phyloP scores from a whole-genome alignment of 2,888 invertebrate genomes.

The Teleiodes luculella region DNA sequence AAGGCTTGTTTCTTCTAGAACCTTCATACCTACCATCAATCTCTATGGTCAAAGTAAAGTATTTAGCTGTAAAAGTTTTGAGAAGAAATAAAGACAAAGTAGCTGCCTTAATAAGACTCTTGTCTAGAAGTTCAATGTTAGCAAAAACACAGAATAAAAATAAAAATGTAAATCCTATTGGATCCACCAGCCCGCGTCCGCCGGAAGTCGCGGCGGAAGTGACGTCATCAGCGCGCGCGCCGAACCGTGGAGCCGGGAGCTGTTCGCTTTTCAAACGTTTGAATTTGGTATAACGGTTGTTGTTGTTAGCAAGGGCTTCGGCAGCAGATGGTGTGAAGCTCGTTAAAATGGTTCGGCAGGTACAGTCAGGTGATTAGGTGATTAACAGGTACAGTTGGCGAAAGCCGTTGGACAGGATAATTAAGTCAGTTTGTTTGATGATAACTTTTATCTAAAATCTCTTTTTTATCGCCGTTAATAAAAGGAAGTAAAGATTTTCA shows the following conservation, averaged over 20 bases:
- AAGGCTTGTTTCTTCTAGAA: no score
- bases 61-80: no score
- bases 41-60: no score
- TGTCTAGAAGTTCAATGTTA: slow-evolving; percentile 1
- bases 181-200: slow-evolving; percentile 5
- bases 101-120: no score
- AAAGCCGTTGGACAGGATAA: neutral
- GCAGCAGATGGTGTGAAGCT: neutral
- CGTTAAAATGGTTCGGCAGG: neutral
- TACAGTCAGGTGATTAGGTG: neutral
- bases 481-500: no score
- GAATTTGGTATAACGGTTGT: slow-evolving; percentile 6
- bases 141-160: neutral
- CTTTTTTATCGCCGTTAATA: no score
- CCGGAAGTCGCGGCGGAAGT: slow-evolving; percentile 49
- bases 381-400: neutral
- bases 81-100: no score
- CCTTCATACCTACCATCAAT: no score
- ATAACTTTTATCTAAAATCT: no score
- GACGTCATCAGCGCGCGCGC: slow-evolving; percentile 52
- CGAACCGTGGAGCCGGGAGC: slow-evolving; percentile 49
- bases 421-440: no score
- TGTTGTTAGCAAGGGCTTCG: slow-evolving; percentile 4
- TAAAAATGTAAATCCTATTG: neutral
- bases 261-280: slow-evolving; percentile 6